Evolutionary conservation across 2,888 invertebrate species (phyloP).

Genomic region (Phasia obesa): DNA sequence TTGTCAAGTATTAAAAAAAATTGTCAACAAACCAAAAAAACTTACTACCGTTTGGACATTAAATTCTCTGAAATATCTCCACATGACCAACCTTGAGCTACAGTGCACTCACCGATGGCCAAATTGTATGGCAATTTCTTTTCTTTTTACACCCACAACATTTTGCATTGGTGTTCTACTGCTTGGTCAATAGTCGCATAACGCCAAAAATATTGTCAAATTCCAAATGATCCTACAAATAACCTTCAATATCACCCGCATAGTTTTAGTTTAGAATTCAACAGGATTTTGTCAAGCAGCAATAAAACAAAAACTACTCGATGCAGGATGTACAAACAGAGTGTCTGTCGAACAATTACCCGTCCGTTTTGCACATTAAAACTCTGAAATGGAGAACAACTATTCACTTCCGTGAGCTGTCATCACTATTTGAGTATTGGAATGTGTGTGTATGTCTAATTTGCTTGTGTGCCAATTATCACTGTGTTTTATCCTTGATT

Average conservation of each 20-base stretch:
- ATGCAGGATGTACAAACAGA: conserved; percentile 15
- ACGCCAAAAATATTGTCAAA: conserved; percentile 29
- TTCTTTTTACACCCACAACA: conserved; percentile 40
- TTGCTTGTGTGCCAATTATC: conserved; percentile 55
- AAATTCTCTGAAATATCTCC: conserved; percentile 7
- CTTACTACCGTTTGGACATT: conserved; percentile 52
- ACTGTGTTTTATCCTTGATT: conserved; percentile 51
- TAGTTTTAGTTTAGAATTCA: conserved; percentile 45
- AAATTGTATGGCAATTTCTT: background rate
- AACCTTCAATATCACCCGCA: conserved; percentile 48
- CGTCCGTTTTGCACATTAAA: conserved; percentile 28
- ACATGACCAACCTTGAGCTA: conserved; percentile 34
- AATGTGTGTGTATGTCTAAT: conserved; percentile 15
- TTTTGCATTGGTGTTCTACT: conserved; percentile 52
- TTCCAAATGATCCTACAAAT: background rate
- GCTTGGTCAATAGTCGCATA: conserved; percentile 24
- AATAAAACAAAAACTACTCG: conserved; percentile 41
- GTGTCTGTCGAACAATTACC: conserved; percentile 38
- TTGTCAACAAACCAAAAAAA: conserved; percentile 32
- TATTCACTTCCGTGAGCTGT: conserved; percentile 22
- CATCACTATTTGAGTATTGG: conserved; percentile 11
- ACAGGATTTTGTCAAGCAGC: conserved; percentile 28
- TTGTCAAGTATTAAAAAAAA: conserved; percentile 38
- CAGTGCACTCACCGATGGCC: background rate
- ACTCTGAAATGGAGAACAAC: background rate